phyloP scores from a whole-genome alignment of 2,888 invertebrate genomes.

The Leucophenga maculata region DNA sequence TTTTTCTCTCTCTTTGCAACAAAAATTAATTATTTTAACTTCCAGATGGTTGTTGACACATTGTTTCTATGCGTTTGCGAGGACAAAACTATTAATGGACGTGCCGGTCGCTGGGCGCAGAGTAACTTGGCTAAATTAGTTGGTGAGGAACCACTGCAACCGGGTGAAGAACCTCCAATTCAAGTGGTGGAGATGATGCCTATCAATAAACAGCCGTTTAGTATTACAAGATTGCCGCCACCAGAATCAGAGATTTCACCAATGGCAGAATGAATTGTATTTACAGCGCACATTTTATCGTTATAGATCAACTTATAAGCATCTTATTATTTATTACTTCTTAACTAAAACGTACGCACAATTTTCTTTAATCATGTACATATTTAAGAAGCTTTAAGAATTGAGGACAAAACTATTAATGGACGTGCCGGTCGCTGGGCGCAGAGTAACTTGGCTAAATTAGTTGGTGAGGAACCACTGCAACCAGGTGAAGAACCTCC shows the following conservation, averaged over 20 bases:
- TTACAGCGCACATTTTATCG: conserved; percentile 3
- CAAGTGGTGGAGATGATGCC: conserved; percentile 72
- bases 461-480: conserved; percentile 73
- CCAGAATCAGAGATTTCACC: conserved; percentile 53
- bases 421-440: conserved; percentile 81
- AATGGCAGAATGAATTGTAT: conserved; percentile 48
- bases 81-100: conserved; percentile 87
- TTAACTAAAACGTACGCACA: no score
- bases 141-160: conserved; percentile 72
- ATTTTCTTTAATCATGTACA: no score
- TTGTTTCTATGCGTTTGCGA: conserved; percentile 95
- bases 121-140: conserved; percentile 76
- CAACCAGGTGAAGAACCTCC: conserved; percentile 70
- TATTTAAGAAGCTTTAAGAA: no score
- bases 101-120: conserved; percentile 78
- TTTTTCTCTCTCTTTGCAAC: background rate
- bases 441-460: conserved; percentile 75
- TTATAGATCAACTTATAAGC: background rate
- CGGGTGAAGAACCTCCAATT: conserved; percentile 70
- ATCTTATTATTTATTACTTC: background rate
- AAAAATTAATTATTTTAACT: background rate
- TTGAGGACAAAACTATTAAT: conserved; percentile 91
- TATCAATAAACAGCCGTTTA: conserved; percentile 71
- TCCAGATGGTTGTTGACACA: conserved; percentile 93
- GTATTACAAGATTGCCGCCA: conserved; percentile 58